Evolutionary conservation across 2,888 invertebrate species (phyloP), one percentile per base, ranked within the genome.

Genomic region (Drosophila histrio): DNA sequence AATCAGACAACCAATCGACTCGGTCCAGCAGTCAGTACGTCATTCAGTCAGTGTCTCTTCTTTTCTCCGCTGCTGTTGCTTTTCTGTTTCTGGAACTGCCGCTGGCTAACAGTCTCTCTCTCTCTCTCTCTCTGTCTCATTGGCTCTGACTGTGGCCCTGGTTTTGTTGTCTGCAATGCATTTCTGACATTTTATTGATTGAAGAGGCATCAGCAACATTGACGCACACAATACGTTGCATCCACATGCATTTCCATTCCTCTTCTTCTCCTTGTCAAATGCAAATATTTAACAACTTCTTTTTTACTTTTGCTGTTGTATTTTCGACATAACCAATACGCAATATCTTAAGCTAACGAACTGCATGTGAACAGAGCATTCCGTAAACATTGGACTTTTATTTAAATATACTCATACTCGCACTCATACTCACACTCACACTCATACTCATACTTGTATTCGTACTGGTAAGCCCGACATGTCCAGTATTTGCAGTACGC

Each of bases 131-230:
- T 34, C n/a, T n/a, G 38, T 19, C 43, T 19, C 43, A n/a, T 8
- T 32, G 32, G 30, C 28, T 44, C 30, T 17, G 44, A 34, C 47
- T 47, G 38, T 58, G 39, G 58, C 44, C 30, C 17, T 28, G 44
- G 28, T 44, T 63, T 49, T 63, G 67, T 53, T 83, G 77, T 67
- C 63, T 65, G 81, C 85, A 73, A 76, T 84, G 87, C 88, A 81
- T 86, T 81, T 81, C 86, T 81, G 81, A 86, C 86, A 87, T 88
- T 81, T 81, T 87, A 81, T 81, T 81, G 81, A 81, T 81, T 86
- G 86, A 88, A 75, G 88, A 81, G 86, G 76, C 88, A 80, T 66
- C 87, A 86, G 60, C 53, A 62, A 75, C 75, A 74, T 58, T 57
- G 72, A 72, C 65, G 54, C 64, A 75, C 64, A 72, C 71, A 72